A percentile compares a stretch with the other conserved stretches of the same genome.
Conservation (phyloP, 2,797 vertebrate genomes). For the Notoglanidium macrostoma region DNA sequence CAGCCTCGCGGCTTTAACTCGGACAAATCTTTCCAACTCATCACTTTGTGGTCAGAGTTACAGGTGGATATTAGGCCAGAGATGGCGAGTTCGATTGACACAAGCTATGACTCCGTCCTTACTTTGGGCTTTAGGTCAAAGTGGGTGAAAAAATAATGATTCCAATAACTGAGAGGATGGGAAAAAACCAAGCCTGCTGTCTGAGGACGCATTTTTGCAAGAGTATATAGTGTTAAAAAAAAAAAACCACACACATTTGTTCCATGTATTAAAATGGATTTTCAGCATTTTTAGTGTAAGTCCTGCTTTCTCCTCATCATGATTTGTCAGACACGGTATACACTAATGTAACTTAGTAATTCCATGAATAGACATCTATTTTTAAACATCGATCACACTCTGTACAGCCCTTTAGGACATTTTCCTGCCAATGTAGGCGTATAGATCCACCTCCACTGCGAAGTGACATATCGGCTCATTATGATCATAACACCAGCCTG, state of each 20-base stretch:
- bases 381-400: constrained; percentile 6
- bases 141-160: neutral
- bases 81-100: neutral
- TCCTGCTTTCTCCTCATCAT: neutral
- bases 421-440: constrained; percentile 25
- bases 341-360: neutral
- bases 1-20: constrained; percentile 39
- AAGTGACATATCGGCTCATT: constrained; percentile 30
- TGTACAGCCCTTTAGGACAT: constrained; percentile 6
- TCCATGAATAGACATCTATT: constrained; percentile 26
- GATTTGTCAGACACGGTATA: neutral
- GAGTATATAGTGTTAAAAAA: neutral
- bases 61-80: constrained; percentile 32
- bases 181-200: too few relatives aligned
- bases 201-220: neutral
- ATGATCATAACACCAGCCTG: constrained; percentile 9
- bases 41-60: constrained; percentile 27
- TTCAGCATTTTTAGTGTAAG: neutral
- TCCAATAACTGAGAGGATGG: neutral
- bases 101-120: neutral
- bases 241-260: neutral
- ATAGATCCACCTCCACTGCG: neutral
- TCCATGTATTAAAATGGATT: neutral
- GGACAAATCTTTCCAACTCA: constrained; percentile 41
- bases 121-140: constrained; percentile 11